Conservation (phyloP, 2,888 invertebrate species). For the Idaea biselata region DNA sequence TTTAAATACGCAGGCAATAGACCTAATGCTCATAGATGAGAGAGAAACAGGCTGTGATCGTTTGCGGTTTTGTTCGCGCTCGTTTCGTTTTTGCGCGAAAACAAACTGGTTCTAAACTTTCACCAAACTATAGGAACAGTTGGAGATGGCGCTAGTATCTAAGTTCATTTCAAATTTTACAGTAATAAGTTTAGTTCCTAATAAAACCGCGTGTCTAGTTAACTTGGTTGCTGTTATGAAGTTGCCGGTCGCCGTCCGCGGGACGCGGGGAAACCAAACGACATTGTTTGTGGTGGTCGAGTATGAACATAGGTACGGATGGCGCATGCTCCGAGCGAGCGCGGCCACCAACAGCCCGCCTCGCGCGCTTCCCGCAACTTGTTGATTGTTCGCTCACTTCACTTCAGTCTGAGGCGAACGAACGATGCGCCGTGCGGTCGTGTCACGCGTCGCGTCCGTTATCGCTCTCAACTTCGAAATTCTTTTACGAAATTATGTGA, state of each 20-base stretch:
- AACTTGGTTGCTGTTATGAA: constrained; percentile 4
- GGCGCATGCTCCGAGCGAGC: constrained; percentile 68
- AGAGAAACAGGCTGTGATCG: constrained; percentile 39
- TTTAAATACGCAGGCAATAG: no score
- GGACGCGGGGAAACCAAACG: constrained; percentile 37
- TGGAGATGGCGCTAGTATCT: no score
- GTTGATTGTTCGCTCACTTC: constrained; percentile 79
- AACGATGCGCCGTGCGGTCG: constrained; percentile 73
- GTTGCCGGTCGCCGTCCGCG: constrained; percentile 25
- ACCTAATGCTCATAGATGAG: constrained; percentile 37
- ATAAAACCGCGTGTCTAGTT: constrained; percentile 9
- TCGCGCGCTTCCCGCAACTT: constrained; percentile 68
- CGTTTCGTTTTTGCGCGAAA: constrained; percentile 75
- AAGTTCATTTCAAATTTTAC: no score
- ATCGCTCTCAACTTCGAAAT: constrained; percentile 71
- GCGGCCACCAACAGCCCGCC: constrained; percentile 66
- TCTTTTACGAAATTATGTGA: constrained; percentile 76
- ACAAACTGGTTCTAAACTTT: constrained; percentile 61
- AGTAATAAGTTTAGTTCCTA: no score
- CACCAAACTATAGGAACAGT: no score
- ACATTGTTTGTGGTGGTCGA: constrained; percentile 55
- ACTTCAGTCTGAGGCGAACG: constrained; percentile 67
- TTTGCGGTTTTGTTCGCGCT: constrained; percentile 45
- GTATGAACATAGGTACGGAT: constrained; percentile 65
- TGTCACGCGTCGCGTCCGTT: constrained; percentile 55